These are phyloP conservation scores for Chloebia gouldiae DNA, from an alignment of 2,113 vertebrate species.

Conservation along the genomic window DNA sequence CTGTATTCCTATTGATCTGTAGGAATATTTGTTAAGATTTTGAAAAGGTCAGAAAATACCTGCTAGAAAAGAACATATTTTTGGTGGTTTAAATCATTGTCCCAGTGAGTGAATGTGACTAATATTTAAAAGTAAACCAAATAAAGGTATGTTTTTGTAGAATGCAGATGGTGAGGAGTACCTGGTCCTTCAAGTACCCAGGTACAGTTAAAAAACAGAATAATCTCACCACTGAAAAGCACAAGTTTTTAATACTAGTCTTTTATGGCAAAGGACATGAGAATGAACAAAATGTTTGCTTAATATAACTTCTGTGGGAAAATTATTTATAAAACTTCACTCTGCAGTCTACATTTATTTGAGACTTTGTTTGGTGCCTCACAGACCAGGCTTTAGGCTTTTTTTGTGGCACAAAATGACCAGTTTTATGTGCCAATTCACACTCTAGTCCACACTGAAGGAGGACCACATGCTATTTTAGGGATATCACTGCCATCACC, in stretches of 20 bases:
- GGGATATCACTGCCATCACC: not conserved
- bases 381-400: not conserved
- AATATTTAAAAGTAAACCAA: constrained; percentile 3
- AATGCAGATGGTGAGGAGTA: not conserved
- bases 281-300: not conserved
- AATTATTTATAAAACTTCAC: not conserved
- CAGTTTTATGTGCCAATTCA: not conserved
- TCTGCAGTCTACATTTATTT: not conserved
- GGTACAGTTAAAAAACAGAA: constrained; percentile 1
- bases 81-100: not conserved
- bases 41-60: constrained; percentile 29
- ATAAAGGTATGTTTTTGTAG: not conserved
- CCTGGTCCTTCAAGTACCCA: not conserved
- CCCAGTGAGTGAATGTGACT: not conserved
- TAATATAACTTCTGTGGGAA: not conserved
- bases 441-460: not conserved
- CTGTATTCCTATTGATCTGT: not conserved
- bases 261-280: not conserved
- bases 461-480: not conserved
- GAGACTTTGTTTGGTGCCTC: not conserved
- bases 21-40: constrained; percentile 12
- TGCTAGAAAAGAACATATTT: not conserved
- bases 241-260: constrained; percentile 7
- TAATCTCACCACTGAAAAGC: not conserved
- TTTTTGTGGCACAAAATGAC: not conserved